phyloP scores from a whole-genome alignment of 37 sponge, comb jelly and placozoan genomes.

The Cladorhizidae sp. region DNA sequence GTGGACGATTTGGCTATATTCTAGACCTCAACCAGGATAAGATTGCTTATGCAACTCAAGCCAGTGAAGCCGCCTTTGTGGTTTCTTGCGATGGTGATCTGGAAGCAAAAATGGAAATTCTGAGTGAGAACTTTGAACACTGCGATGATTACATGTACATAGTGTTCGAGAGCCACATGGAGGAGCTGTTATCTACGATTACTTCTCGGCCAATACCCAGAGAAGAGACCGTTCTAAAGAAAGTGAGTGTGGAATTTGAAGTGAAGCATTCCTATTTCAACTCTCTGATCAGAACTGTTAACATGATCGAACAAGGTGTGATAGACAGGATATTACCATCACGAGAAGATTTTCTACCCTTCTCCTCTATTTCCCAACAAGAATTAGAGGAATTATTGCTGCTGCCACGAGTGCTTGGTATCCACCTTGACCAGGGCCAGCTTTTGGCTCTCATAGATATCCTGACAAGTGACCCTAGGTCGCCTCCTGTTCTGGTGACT shows the following conservation, averaged over 20 bases:
- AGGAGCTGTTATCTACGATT: neutral
- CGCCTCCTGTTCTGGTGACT: slow-evolving; percentile 53
- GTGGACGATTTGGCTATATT: slow-evolving; percentile 11
- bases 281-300: slow-evolving; percentile 38
- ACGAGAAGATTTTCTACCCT: neutral
- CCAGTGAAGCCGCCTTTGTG: slow-evolving; percentile 43
- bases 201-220: neutral
- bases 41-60: slow-evolving; percentile 60
- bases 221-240: neutral
- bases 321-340: slow-evolving; percentile 38
- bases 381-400: neutral
- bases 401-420: neutral
- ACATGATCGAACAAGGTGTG: slow-evolving; percentile 7
- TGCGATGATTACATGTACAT: slow-evolving; percentile 28
- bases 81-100: neutral
- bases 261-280: slow-evolving; percentile 71
- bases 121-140: slow-evolving; percentile 12
- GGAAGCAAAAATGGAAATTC: slow-evolving; percentile 12
- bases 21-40: slow-evolving; percentile 11
- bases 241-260: slow-evolving; percentile 40
- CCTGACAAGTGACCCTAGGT: slow-evolving; percentile 3
- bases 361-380: neutral
- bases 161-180: neutral
- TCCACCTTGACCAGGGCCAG: slow-evolving; percentile 16
- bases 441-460: slow-evolving; percentile 22